These are phyloP conservation scores for Notolepis coatsorum DNA, from an alignment of 2,797 vertebrate species.

Conservation along the genomic window DNA sequence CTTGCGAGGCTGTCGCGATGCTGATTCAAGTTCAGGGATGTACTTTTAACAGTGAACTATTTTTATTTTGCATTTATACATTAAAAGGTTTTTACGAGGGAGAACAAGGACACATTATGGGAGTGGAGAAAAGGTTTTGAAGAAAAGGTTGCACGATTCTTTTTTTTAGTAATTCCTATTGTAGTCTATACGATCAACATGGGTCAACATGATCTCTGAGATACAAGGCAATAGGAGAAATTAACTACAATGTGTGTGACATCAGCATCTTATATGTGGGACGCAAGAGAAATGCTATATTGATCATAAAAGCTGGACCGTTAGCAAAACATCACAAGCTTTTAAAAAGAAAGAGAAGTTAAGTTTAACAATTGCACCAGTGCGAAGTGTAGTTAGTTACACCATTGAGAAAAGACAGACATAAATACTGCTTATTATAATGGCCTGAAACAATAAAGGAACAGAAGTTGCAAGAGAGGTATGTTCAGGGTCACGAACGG, in stretches of 20 bases:
- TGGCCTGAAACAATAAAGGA: not conserved
- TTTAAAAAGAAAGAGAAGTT: constrained; percentile 18
- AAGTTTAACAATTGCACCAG: constrained; percentile 1
- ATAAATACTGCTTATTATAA: constrained; percentile 18
- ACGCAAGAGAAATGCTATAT: not conserved
- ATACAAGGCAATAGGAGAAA: not conserved
- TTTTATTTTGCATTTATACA: too few species aligned
- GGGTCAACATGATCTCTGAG: not conserved
- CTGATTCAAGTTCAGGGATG: not conserved
- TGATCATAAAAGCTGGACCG: constrained; percentile 5
- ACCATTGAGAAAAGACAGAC: constrained; percentile 15
- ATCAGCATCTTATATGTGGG: constrained; percentile 15
- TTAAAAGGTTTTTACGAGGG: not conserved
- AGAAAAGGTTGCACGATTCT: too few species aligned
- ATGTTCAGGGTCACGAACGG: constrained; percentile 10
- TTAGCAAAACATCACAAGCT: constrained; percentile 18
- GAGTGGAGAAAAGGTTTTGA: not conserved
- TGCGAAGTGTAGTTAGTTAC: constrained; percentile 3
- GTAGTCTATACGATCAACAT: not conserved
- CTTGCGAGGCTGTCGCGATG: constrained; percentile 11
- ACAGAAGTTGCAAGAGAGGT: not conserved
- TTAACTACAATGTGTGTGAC: constrained; percentile 11
- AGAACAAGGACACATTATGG: not conserved
- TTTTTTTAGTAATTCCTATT: too few species aligned
- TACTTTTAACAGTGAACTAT: too few species aligned